These are phyloP conservation scores for Sarcophaga caerulescens DNA, from an alignment of 2,888 invertebrate genomes.

Conservation along the genomic window DNA sequence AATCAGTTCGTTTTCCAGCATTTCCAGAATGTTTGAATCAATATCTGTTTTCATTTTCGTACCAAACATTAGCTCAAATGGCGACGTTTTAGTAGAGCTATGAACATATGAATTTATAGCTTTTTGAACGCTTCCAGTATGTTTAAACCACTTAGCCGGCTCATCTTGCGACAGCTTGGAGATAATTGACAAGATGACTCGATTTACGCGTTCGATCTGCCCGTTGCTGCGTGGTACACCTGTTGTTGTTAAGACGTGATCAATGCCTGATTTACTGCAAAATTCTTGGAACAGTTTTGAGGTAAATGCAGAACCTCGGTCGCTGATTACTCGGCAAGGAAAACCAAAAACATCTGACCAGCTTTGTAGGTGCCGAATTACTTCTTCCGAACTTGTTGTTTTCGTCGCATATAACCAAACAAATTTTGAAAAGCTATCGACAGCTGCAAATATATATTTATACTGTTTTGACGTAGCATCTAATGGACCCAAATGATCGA, in stretches of 20 bases:
- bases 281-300: background rate
- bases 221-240: conserved; percentile 53
- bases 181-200: conserved; percentile 15
- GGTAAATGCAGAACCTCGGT: conserved; percentile 12
- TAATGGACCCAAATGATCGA: conserved; percentile 1
- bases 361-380: background rate
- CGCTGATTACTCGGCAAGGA: conserved; percentile 15
- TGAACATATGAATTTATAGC: conserved; percentile 32
- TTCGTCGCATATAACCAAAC: conserved; percentile 26
- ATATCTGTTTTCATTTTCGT: background rate
- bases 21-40: conserved; percentile 20
- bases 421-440: conserved; percentile 27
- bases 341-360: conserved; percentile 15
- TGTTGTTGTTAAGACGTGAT: conserved; percentile 66
- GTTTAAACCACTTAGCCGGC: conserved; percentile 8
- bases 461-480: background rate
- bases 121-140: conserved; percentile 13
- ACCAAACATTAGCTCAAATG: conserved; percentile 59
- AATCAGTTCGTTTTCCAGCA: conserved; percentile 21
- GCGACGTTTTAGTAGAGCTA: conserved; percentile 24
- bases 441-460: background rate
- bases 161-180: conserved; percentile 13
- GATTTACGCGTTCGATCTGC: conserved; percentile 40
- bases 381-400: background rate
- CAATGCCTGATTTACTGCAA: conserved; percentile 36